Evolutionary conservation across 2,797 vertebrate species (phyloP).

Genomic region (Sebastes melanostomus): DNA sequence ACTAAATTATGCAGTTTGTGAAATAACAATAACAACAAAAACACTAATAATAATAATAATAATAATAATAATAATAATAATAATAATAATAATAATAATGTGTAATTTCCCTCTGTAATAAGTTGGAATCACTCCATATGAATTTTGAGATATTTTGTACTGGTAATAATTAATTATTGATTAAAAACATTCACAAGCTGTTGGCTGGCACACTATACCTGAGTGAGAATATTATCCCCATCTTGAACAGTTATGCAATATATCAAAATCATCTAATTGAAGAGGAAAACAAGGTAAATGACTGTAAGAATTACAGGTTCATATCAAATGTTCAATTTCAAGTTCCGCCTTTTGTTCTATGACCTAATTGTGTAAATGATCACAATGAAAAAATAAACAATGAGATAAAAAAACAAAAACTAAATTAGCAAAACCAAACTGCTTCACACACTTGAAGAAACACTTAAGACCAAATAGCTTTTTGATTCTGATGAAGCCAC

Average conservation of each 20-base stretch:
- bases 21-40: conserved; percentile 49
- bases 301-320: conserved; percentile 91
- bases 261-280: conserved; percentile 92
- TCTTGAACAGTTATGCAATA: conserved; percentile 95
- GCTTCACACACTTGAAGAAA: conserved; percentile 94
- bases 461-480: conserved; percentile 99
- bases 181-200: conserved; percentile 99
- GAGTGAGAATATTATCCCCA: conserved; percentile 98
- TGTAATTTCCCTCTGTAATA: conserved; percentile 73
- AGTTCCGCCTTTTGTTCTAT: conserved; percentile 90
- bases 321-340: conserved; percentile 91
- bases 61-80: conserved; percentile 63
- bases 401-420: conserved; percentile 77
- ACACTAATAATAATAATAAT: conserved; percentile 46
- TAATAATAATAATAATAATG: conserved; percentile 65
- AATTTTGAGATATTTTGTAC: conserved; percentile 85
- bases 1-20: conserved; percentile 82
- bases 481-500: conserved; percentile 94
- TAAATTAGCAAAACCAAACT: conserved; percentile 93
- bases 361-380: conserved; percentile 84
- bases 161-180: conserved; percentile 86
- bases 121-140: conserved; percentile 80
- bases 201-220: conserved; percentile 99
- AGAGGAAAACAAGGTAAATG: conserved; percentile 89
- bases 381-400: conserved; percentile 85